phyloP scores from a whole-genome alignment of 2,797 vertebrate genomes.

The Centroberyx gerrardi region DNA sequence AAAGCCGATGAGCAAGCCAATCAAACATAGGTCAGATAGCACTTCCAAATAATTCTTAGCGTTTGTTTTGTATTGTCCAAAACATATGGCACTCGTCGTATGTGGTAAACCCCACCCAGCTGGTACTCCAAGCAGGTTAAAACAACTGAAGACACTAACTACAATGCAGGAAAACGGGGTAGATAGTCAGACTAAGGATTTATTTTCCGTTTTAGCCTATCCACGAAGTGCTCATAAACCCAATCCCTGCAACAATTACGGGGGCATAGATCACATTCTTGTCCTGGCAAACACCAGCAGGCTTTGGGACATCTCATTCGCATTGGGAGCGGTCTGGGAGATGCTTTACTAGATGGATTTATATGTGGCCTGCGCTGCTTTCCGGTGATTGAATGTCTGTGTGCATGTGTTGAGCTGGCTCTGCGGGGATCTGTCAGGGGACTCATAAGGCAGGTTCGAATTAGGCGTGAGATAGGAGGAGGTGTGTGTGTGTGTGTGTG shows the following conservation, averaged over 20 bases:
- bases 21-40: slow-evolving; percentile 23
- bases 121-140: background rate
- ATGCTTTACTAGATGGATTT: slow-evolving; percentile 83
- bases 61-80: slow-evolving; percentile 4
- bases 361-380: slow-evolving; percentile 73
- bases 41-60: slow-evolving; percentile 8
- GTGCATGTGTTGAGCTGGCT: slow-evolving; percentile 83
- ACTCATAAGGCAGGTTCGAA: slow-evolving; percentile 85
- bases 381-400: slow-evolving; percentile 83
- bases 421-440: slow-evolving; percentile 78
- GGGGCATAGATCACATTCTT: slow-evolving; percentile 78
- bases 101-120: background rate
- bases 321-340: slow-evolving; percentile 78
- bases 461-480: slow-evolving; percentile 81
- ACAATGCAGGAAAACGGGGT: slow-evolving; percentile 45
- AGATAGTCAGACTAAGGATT: slow-evolving; percentile 65
- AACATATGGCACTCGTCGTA: background rate
- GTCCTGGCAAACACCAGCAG: slow-evolving; percentile 63
- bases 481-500: slow-evolving; percentile 42
- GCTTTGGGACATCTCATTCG: slow-evolving; percentile 81
- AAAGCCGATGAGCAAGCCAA: slow-evolving; percentile 19
- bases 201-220: slow-evolving; percentile 69
- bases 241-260: slow-evolving; percentile 77
- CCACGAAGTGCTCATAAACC: slow-evolving; percentile 72
- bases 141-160: slow-evolving; percentile 1